A percentile compares a stretch with the other conserved stretches of the same genome.
phyloP scores from a whole-genome alignment of 1,140 invertebrate genomes.

The Trichonephila clavipes region DNA sequence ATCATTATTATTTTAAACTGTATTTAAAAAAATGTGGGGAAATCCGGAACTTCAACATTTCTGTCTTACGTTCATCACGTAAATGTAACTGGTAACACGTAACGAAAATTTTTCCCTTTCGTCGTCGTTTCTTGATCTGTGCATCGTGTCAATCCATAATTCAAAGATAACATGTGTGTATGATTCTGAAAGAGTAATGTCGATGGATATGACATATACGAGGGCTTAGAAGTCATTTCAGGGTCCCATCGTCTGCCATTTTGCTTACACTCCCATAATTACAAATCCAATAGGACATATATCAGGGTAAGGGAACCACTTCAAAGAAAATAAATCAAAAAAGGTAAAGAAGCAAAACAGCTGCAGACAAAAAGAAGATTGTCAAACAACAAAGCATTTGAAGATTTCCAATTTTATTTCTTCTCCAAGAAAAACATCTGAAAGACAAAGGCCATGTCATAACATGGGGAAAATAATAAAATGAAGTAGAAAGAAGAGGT shows the following conservation, averaged over 20 bases:
- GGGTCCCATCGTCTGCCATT: background rate
- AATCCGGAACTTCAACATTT: too few species aligned
- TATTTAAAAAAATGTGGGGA: too few species aligned
- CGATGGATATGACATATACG: background rate
- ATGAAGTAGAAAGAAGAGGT: conserved; percentile 55
- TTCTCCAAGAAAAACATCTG: conserved; percentile 47
- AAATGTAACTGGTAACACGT: too few species aligned
- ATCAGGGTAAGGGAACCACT: background rate
- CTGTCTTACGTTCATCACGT: too few species aligned
- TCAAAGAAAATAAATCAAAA: conserved; percentile 49
- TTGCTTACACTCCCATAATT: conserved; percentile 50
- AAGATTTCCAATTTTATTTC: conserved; percentile 64
- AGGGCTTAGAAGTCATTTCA: background rate
- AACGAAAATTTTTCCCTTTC: too few species aligned
- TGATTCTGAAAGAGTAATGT: background rate
- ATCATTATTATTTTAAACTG: too few species aligned
- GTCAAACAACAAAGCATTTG: conserved; percentile 39
- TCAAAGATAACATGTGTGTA: background rate
- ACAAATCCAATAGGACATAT: conserved; percentile 48
- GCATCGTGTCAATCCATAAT: too few species aligned
- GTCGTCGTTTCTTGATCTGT: too few species aligned
- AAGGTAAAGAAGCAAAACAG: background rate
- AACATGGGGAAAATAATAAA: background rate
- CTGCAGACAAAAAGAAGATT: background rate
- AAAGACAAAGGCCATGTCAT: conserved; percentile 3